Evolutionary conservation across 1,140 invertebrate species (phyloP).

Genomic region (Samia ricini): DNA sequence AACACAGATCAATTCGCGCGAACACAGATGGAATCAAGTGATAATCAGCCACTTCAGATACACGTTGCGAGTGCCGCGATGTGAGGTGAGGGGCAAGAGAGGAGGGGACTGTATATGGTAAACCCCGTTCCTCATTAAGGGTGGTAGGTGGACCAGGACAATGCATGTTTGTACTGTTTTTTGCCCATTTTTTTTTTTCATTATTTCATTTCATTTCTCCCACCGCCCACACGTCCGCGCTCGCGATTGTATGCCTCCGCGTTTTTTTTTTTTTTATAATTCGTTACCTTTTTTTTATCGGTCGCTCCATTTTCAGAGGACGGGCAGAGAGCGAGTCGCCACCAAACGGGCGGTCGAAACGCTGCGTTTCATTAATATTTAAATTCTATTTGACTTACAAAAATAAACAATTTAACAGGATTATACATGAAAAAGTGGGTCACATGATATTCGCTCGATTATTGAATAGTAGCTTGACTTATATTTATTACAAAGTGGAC

Average conservation of each 20-base stretch:
- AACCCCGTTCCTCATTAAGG: slow-evolving; percentile 59
- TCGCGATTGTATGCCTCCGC: slow-evolving; percentile 70
- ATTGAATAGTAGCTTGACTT: no score
- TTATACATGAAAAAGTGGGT: neutral
- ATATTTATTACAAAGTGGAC: no score
- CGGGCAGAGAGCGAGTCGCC: slow-evolving; percentile 36
- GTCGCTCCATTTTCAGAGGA: slow-evolving; percentile 76
- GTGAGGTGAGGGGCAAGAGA: no score
- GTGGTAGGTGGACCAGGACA: slow-evolving; percentile 58
- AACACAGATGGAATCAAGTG: slow-evolving; percentile 64
- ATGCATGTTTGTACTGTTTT: slow-evolving; percentile 77
- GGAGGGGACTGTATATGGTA: no score
- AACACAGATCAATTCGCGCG: slow-evolving; percentile 13
- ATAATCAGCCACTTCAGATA: slow-evolving; percentile 70
- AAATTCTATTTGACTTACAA: neutral
- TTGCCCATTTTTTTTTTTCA: slow-evolving; percentile 77
- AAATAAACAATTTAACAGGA: neutral
- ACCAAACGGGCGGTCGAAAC: slow-evolving; percentile 41
- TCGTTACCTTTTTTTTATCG: slow-evolving; percentile 77
- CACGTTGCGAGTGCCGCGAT: slow-evolving; percentile 45
- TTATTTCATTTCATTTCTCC: slow-evolving; percentile 77
- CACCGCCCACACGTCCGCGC: slow-evolving; percentile 71
- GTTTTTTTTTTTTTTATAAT: slow-evolving; percentile 71
- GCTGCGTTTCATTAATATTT: slow-evolving; percentile 25
- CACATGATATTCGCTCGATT: no score